Evolutionary conservation across 2,888 invertebrate genomes (phyloP).

Genomic region (Lycaena phlaeas): DNA sequence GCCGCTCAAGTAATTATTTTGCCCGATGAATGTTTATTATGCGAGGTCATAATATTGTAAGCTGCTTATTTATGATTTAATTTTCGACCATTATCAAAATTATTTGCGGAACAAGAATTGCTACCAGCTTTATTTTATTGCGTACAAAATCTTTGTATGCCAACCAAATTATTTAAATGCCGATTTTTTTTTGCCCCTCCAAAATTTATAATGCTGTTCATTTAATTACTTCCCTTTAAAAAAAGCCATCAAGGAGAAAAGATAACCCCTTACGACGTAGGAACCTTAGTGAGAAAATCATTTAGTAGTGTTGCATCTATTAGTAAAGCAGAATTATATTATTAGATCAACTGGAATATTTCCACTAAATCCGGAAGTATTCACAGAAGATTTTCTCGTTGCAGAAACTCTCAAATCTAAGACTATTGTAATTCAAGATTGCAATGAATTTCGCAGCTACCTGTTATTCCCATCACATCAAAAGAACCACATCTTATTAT

Average conservation of each 20-base stretch:
- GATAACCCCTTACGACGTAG: slow-evolving; percentile 29
- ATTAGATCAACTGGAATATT: slow-evolving; percentile 28
- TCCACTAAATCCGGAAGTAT: slow-evolving; percentile 26
- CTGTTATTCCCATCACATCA: slow-evolving; percentile 24
- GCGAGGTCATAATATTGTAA: no score
- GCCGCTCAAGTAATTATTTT: no score
- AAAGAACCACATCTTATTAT: slow-evolving; percentile 18
- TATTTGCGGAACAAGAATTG: no score
- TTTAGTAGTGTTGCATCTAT: slow-evolving; percentile 23
- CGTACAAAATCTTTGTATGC: no score
- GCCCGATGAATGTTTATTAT: no score
- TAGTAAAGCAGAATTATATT: slow-evolving; percentile 29
- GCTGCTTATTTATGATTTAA: no score
- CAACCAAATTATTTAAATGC: no score
- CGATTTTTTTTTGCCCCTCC: no score
- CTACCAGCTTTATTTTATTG: no score
- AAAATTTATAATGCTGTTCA: no score
- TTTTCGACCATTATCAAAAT: no score
- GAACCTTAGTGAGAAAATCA: slow-evolving; percentile 18
- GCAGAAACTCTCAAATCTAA: slow-evolving; percentile 8
- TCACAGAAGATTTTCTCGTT: slow-evolving; percentile 22
- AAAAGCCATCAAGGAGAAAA: slow-evolving; percentile 23
- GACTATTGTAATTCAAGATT: slow-evolving; percentile 2
- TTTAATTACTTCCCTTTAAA: no score
- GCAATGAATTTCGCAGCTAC: slow-evolving; percentile 18